Percentiles rank a stretch among this genome's conserved stretches.
Evolutionary conservation across 2,113 vertebrate species (phyloP).

Genomic region (Thymallus thymallus): DNA sequence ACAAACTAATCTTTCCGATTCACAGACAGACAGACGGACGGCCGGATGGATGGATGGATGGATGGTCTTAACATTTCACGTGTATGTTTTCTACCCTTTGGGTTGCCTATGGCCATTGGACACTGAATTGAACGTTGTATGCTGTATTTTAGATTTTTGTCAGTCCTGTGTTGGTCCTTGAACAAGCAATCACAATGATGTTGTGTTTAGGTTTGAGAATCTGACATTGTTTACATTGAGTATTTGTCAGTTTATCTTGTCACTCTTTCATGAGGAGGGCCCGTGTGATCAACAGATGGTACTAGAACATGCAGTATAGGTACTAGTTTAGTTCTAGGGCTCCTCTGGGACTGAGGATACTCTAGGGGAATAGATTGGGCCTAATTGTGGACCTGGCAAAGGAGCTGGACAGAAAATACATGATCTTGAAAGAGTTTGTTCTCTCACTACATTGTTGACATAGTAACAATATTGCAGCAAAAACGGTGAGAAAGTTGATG

Average conservation of each 20-base stretch:
- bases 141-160: background rate
- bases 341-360: too few relatives aligned
- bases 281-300: background rate
- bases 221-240: constrained; percentile 9
- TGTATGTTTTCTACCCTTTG: background rate
- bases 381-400: too few relatives aligned
- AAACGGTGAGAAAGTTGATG: background rate
- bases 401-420: too few relatives aligned
- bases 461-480: background rate
- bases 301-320: too few relatives aligned
- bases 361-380: too few relatives aligned
- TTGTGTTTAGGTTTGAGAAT: background rate
- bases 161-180: background rate
- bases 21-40: background rate
- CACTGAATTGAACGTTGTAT: background rate
- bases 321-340: too few relatives aligned
- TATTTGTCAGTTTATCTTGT: background rate
- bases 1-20: background rate
- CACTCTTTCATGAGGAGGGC: background rate
- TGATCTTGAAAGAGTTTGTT: too few relatives aligned
- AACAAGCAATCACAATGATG: background rate
- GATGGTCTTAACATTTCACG: background rate
- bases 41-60: background rate
- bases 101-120: background rate
- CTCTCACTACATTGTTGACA: too few relatives aligned